Evolutionary conservation across 2,888 invertebrate species (phyloP).

Genomic region (Noctuana brunneofusca): DNA sequence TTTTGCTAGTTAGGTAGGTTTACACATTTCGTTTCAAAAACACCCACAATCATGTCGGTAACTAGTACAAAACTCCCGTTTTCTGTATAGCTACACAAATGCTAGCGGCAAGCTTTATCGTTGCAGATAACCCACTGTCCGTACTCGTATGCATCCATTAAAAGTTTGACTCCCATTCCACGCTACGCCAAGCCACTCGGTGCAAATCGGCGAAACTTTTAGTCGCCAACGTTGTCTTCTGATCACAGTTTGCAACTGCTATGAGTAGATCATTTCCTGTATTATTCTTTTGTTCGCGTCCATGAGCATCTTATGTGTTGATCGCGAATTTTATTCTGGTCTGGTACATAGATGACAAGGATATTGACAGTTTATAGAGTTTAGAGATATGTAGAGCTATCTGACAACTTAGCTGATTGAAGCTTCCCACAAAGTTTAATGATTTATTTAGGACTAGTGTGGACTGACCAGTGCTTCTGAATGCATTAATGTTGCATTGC

Average conservation of each 20-base stretch:
- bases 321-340: background rate
- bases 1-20: background rate
- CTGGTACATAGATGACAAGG: too few relatives aligned
- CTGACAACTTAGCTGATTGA: too few relatives aligned
- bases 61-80: constrained; percentile 9
- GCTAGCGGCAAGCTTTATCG: constrained; percentile 11
- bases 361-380: too few relatives aligned
- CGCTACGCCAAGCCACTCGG: constrained; percentile 36
- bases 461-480: too few relatives aligned
- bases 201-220: constrained; percentile 36
- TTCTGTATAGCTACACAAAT: constrained; percentile 10
- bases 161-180: constrained; percentile 40
- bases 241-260: constrained; percentile 31
- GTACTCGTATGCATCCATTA: constrained; percentile 39
- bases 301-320: background rate
- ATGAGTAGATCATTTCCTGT: constrained; percentile 12
- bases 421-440: too few relatives aligned
- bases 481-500: too few relatives aligned
- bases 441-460: too few relatives aligned
- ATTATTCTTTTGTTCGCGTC: constrained; percentile 9
- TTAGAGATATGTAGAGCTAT: too few relatives aligned
- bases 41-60: background rate
- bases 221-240: constrained; percentile 27
- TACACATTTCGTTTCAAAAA: background rate
- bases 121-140: constrained; percentile 17